Evolutionary conservation across 2,888 invertebrate genomes (phyloP).

Genomic region (Synanthedon vespiformis): DNA sequence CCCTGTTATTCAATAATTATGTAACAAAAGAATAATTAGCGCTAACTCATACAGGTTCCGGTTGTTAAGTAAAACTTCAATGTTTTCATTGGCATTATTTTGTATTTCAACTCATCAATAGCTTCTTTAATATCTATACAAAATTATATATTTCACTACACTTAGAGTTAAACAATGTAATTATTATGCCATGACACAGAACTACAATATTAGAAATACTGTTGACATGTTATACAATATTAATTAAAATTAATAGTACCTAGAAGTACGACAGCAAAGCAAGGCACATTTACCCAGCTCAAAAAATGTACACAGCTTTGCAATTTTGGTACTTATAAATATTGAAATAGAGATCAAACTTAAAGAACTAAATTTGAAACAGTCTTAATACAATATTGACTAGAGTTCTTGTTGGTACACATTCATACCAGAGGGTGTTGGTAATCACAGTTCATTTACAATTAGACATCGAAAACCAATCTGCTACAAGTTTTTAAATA

Average conservation of each 20-base stretch:
- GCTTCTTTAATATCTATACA: slow-evolving; percentile 57
- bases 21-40: not conserved
- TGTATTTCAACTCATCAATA: slow-evolving; percentile 65
- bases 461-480: slow-evolving; percentile 9
- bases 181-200: slow-evolving; percentile 28
- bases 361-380: slow-evolving; percentile 17
- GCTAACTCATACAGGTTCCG: not conserved
- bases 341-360: slow-evolving; percentile 12
- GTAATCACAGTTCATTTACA: slow-evolving; percentile 20
- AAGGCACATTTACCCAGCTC: slow-evolving; percentile 67
- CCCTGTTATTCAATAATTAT: not conserved
- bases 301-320: slow-evolving; percentile 51
- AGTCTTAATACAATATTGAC: slow-evolving; percentile 39
- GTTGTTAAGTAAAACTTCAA: not conserved
- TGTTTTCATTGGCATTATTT: slow-evolving; percentile 41
- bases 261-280: slow-evolving; percentile 15
- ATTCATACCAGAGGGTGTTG: slow-evolving; percentile 3
- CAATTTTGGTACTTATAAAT: slow-evolving; percentile 1
- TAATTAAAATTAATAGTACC: slow-evolving; percentile 9
- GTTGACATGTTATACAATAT: slow-evolving; percentile 6
- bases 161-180: slow-evolving; percentile 29
- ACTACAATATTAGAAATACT: slow-evolving; percentile 21
- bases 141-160: slow-evolving; percentile 56
- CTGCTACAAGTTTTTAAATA: not conserved
- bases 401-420: slow-evolving; percentile 13